Evolutionary conservation across 2,113 vertebrate species (phyloP).

Genomic region (Chaetura pelagica): DNA sequence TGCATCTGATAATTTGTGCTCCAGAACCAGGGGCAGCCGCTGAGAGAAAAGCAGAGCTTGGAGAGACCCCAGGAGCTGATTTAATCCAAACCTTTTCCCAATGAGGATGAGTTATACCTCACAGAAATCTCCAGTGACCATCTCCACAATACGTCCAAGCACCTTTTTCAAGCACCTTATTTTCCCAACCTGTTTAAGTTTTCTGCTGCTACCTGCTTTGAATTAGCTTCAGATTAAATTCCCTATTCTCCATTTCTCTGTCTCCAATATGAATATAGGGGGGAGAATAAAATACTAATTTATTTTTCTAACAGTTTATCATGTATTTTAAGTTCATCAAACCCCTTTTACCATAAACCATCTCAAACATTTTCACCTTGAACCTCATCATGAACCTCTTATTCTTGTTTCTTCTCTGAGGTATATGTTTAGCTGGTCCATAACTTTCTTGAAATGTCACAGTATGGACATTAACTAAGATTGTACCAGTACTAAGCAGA

Average conservation of each 20-base stretch:
- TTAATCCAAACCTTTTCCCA: not conserved
- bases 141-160: not conserved
- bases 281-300: not conserved
- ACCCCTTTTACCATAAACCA: not conserved
- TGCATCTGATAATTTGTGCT: not conserved
- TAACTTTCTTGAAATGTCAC: not conserved
- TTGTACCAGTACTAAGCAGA: not conserved
- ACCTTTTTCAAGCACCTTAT: not conserved
- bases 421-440: not conserved
- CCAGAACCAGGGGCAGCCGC: not conserved
- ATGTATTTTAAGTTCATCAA: not conserved
- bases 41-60: not conserved
- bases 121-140: not conserved
- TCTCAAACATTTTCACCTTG: not conserved
- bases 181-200: not conserved
- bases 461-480: not conserved
- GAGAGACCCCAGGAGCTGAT: not conserved
- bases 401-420: not conserved
- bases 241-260: not conserved
- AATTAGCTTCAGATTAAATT: not conserved
- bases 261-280: not conserved
- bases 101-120: rapidly evolving
- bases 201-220: not conserved
- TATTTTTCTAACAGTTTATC: not conserved
- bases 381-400: not conserved